phyloP scores from a whole-genome alignment of 2,113 vertebrate species.

The Budorcas taxicolor region DNA sequence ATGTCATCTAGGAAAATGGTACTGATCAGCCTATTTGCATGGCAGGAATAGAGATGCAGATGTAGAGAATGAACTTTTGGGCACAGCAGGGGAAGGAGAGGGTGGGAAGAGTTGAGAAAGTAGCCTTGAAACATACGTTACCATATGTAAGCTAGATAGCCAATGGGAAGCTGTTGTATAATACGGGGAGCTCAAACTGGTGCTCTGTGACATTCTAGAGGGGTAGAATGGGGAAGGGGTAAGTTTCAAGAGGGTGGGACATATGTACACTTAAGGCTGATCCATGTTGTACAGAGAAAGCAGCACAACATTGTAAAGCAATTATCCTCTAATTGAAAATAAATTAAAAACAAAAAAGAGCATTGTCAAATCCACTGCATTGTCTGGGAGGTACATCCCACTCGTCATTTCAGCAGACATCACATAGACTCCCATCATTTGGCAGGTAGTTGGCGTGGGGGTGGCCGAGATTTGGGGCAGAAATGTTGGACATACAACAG shows the following conservation, averaged over 20 bases:
- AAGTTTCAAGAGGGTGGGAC: background rate
- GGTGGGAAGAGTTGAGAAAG: background rate
- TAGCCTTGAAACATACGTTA: background rate
- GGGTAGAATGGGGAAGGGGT: background rate
- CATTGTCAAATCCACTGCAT: background rate
- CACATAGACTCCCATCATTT: background rate
- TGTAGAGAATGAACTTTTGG: background rate
- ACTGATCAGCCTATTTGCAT: background rate
- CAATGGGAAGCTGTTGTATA: background rate
- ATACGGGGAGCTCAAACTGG: background rate
- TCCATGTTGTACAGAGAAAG: background rate
- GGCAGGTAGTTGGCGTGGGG: background rate
- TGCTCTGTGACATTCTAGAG: background rate
- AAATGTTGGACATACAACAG: background rate
- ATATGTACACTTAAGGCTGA: background rate
- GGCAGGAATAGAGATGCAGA: background rate
- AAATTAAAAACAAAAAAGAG: background rate
- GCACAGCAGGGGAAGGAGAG: background rate
- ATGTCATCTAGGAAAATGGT: background rate
- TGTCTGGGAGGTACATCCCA: background rate
- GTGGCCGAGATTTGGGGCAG: accelerated
- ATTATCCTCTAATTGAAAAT: background rate
- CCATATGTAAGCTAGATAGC: background rate
- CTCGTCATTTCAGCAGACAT: background rate
- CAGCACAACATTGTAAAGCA: background rate